Base-by-base conservation (phyloP, 2,797 vertebrate species). In the Artibeus lituratus region DNA sequence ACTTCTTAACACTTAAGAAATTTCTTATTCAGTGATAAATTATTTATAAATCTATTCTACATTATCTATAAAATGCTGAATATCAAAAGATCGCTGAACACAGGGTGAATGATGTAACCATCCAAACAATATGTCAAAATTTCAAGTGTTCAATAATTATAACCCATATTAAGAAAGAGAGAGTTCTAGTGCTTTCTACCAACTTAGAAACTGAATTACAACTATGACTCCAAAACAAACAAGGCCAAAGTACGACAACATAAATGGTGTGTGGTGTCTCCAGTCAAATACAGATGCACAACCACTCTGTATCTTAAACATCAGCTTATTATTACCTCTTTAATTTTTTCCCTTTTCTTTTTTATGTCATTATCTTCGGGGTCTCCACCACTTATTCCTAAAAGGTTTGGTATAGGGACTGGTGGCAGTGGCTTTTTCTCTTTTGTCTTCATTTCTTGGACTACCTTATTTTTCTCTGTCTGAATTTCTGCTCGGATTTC, bases 401-500 rank as follows among this genome's bases (percentile, higher is more conserved):
- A 98, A 82, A 99, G 99, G 74, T 99, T 99, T 97, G 99, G 99
- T 98, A 99, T 98, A 85, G 99, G 99, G 82, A 99, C 99, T 0
- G 99, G 99, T 1, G 99, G 99, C 96, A 99, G 98, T 67, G 99
- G 99, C 94, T 99, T 99, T 87, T 98, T 99, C 37, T 99, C 99
- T 98, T 99, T 99, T 97, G 98, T 99, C 98, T 99, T 99, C 98
- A 99, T 96, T 91, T 99, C 99, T 98, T 99, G 99, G 67, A 98
- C 97, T 91, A 99, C 98, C 97, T 99, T 99, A 97, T 97, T 99
- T 98, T 99, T 99, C 98, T 99, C 99, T 7, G 99, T 99, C 98
- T 99, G 99, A 98, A 99, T 99, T 98, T 99, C 99, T 9, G 99
- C 99, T 98, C 98, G 98, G 94, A 99, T 99, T 98, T 99, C 99